Evolutionary conservation across 2,888 invertebrate species (phyloP).

Genomic region (Nemoura dubitans): DNA sequence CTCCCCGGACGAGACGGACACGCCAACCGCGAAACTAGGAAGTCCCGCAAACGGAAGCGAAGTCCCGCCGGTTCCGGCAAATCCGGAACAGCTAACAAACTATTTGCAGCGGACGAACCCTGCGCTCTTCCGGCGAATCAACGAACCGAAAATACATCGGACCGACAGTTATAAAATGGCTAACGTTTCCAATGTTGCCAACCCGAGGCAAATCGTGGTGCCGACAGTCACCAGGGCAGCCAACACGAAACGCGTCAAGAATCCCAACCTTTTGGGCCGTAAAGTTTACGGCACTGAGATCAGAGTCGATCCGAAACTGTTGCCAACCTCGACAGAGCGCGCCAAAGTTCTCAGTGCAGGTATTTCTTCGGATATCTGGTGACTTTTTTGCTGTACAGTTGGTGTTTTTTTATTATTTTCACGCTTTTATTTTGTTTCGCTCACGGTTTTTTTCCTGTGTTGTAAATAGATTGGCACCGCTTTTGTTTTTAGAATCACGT

Average conservation of each 20-base stretch:
- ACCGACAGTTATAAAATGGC: slow-evolving; percentile 87
- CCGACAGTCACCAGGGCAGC: slow-evolving; percentile 36
- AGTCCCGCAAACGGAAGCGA: slow-evolving; percentile 73
- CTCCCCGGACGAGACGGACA: slow-evolving; percentile 25
- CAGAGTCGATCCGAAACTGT: slow-evolving; percentile 54
- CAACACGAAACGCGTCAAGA: slow-evolving; percentile 47
- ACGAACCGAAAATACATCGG: slow-evolving; percentile 70
- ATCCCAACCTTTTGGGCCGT: slow-evolving; percentile 57
- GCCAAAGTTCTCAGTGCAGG: slow-evolving; percentile 73
- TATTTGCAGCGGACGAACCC: slow-evolving; percentile 49
- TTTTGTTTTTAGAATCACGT: not conserved
- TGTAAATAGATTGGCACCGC: slow-evolving; percentile 3
- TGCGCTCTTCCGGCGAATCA: slow-evolving; percentile 47
- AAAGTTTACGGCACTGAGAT: slow-evolving; percentile 60
- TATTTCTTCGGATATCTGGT: slow-evolving; percentile 80
- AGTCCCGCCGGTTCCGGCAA: slow-evolving; percentile 57
- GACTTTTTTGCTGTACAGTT: slow-evolving; percentile 53
- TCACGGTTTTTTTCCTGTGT: not conserved
- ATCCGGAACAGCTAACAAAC: slow-evolving; percentile 45
- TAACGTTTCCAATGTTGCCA: slow-evolving; percentile 73
- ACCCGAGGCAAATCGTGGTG: slow-evolving; percentile 8
- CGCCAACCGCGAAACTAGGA: slow-evolving; percentile 54
- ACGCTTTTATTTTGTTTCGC: not conserved
- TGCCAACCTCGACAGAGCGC: slow-evolving; percentile 69
- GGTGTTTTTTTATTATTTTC: not conserved